Base-by-base conservation (phyloP, 2,113 vertebrate species). In the Pseudois nayaur region DNA sequence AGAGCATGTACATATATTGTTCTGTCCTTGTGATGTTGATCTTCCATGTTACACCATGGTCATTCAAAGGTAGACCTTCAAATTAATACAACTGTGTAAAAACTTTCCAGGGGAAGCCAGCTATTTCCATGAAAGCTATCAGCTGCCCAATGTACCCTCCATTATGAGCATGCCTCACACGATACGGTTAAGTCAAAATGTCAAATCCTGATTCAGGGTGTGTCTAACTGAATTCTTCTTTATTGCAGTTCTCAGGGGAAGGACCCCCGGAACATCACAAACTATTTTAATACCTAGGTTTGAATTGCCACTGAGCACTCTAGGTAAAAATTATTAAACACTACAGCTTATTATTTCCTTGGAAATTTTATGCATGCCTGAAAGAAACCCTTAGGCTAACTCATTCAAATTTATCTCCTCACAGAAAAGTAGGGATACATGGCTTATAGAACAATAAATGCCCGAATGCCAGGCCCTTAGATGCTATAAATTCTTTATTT, bases 221-320 rank as follows among this genome's bases (percentile, higher is more conserved):
- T 50, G 96, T 55, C 62, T 98, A 96, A 97, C 43, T 5, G 3
- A 19, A 52, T 8, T 97, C 60, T 97, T 91, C 78, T 95, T 83
- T 97, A 36, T 91, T 95, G 21, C 90, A 96, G 96, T 88, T 98
- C 71, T 97, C 92, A 97, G 95, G 15, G 33, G 97, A 95, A 98
- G 5, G 16, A 33, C 43, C 19, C 67, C 62, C 3, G 95, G 97
- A 87, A 52, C 81, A 55, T 62, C 25, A 8, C 78, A 96, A 85
- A 94, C 97, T 79, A 52, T 81, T 89, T 93, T 96, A 76, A 96
- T 90, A 48, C 94, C 97, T 97, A 95, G 74, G 71, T 97, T 89
- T 96, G 97, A 98, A 96, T 95, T 98, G 85, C 89, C 95, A 52
- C 62, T 92, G 94, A 94, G 82, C 84, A 98, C 94, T 82, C 78